phyloP scores from a whole-genome alignment of 2,797 vertebrate genomes.

The Anolis apletophallus region DNA sequence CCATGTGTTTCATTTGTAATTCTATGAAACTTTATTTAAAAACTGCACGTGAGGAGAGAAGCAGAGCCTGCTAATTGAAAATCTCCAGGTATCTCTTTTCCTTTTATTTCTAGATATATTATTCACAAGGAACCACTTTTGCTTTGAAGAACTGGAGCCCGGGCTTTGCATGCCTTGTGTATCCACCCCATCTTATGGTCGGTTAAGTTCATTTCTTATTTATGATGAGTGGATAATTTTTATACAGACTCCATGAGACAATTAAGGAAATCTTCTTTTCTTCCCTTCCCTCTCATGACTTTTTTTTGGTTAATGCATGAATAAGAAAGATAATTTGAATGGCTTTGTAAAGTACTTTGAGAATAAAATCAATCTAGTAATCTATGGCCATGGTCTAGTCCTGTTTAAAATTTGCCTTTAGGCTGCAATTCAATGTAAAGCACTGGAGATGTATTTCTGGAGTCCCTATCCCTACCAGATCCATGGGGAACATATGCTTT shows the following conservation, averaged over 20 bases:
- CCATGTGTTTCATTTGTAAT: constrained; percentile 12
- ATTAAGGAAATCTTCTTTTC: constrained; percentile 26
- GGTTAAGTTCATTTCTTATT: constrained; percentile 56
- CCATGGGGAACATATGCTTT: not conserved
- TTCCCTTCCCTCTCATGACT: not conserved
- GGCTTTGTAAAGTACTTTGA: constrained; percentile 20
- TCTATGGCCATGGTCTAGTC: not conserved
- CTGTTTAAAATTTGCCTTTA: not conserved
- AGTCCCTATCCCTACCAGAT: constrained; percentile 10
- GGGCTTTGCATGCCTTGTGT: not conserved
- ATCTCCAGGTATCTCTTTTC: not conserved
- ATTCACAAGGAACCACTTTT: constrained; percentile 33
- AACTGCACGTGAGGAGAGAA: not conserved
- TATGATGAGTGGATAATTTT: constrained; percentile 36
- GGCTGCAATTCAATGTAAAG: constrained; percentile 16
- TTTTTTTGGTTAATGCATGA: constrained; percentile 36
- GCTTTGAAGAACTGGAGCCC: not conserved
- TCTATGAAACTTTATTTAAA: constrained; percentile 36
- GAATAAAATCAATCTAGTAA: constrained; percentile 12
- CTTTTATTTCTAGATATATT: not conserved
- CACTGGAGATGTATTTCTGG: not conserved
- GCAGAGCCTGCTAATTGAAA: not conserved
- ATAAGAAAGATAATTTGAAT: constrained; percentile 38
- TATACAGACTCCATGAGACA: constrained; percentile 38
- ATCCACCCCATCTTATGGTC: constrained; percentile 23